These are phyloP conservation scores for Rhingia rostrata DNA, from an alignment of 2,888 invertebrate genomes.

Conservation along the genomic window DNA sequence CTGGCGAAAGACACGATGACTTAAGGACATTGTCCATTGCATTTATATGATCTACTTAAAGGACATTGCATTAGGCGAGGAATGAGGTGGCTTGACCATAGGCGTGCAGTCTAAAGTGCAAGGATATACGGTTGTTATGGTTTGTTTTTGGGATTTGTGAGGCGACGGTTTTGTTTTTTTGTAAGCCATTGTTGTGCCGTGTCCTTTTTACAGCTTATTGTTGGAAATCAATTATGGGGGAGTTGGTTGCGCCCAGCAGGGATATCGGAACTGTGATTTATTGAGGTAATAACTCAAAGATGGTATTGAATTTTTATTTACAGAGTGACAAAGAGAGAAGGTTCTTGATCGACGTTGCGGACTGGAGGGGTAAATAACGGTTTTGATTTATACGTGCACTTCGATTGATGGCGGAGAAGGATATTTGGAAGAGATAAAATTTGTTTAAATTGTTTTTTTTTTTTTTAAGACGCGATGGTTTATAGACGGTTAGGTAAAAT, in stretches of 20 bases:
- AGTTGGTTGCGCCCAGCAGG: background rate
- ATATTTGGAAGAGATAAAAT: background rate
- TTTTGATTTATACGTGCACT: constrained; percentile 50
- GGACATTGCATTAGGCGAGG: constrained; percentile 58
- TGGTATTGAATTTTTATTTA: constrained; percentile 71
- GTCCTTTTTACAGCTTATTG: constrained; percentile 26
- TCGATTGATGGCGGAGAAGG: background rate
- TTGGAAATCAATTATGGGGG: constrained; percentile 45
- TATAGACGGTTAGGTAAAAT: no score
- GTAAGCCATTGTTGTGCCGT: no score
- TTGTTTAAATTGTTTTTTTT: background rate
- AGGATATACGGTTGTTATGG: constrained; percentile 9
- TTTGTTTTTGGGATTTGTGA: constrained; percentile 1
- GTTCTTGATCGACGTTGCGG: background rate
- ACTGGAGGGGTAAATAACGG: constrained; percentile 48
- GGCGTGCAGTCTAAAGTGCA: constrained; percentile 50
- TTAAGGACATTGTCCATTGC: constrained; percentile 64
- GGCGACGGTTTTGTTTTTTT: no score
- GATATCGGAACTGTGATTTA: constrained; percentile 66
- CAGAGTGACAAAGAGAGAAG: constrained; percentile 65
- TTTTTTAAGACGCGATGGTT: no score
- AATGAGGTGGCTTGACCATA: constrained; percentile 28
- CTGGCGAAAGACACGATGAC: constrained; percentile 5
- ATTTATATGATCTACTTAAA: constrained; percentile 60
- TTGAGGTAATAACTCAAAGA: constrained; percentile 68